A percentile compares a stretch with the other conserved stretches of the same genome.
These are phyloP conservation scores for Strigops habroptila DNA, from an alignment of 2,113 vertebrate species.

Conservation along the genomic window DNA sequence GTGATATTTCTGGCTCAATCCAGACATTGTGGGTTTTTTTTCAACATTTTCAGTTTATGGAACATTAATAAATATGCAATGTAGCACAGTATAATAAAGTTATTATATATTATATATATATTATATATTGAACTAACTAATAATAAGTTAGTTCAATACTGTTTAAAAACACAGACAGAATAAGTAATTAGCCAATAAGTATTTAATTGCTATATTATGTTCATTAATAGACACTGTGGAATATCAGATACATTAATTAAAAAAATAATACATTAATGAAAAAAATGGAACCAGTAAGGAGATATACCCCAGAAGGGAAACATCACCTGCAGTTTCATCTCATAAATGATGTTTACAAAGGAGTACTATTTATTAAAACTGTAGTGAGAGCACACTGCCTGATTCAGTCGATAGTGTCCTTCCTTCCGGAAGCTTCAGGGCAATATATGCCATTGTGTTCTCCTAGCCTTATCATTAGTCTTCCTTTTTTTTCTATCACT, in stretches of 20 bases:
- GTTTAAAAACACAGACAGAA: neutral
- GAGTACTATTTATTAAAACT: neutral
- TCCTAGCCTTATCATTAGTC: neutral
- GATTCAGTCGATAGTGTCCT: neutral
- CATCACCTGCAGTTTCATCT: neutral
- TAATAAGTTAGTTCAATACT: neutral
- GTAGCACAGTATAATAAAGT: neutral
- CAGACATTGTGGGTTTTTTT: fast-evolving
- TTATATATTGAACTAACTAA: too few relatives aligned
- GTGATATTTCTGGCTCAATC: neutral
- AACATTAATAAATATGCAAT: neutral
- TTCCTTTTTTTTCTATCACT: fast-evolving
- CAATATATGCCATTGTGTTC: neutral
- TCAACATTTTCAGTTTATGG: neutral
- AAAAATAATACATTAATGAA: neutral
- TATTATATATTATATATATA: too few relatives aligned
- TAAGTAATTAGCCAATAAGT: neutral
- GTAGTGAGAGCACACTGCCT: neutral
- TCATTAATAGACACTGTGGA: neutral
- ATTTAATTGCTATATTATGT: neutral
- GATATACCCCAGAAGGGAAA: neutral
- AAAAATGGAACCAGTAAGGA: neutral
- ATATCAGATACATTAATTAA: neutral
- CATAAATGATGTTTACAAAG: neutral
- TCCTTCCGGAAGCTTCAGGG: neutral